A percentile compares a stretch with the other conserved stretches of the same genome.
Evolutionary conservation across 2,888 invertebrate species (phyloP).

Genomic region (Timema cristinae): DNA sequence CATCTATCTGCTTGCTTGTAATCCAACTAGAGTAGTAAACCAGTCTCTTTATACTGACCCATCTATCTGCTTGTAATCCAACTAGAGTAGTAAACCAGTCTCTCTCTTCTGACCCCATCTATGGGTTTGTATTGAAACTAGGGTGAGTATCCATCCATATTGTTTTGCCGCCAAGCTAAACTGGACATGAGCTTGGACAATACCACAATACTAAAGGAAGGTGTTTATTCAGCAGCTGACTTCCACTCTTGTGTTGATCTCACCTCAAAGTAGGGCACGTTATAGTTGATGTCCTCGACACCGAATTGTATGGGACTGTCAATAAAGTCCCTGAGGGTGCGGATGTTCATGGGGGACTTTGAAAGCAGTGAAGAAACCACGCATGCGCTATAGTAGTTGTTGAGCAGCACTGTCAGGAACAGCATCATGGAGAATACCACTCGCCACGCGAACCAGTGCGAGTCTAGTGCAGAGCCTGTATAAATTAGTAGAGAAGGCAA

Average conservation of each 20-base stretch:
- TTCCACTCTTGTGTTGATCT: constrained; percentile 30
- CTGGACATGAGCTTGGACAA: too few species aligned
- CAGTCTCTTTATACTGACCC: too few species aligned
- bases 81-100: too few species aligned
- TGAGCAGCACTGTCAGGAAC: constrained; percentile 51
- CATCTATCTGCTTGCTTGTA: too few species aligned
- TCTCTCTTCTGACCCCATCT: too few species aligned
- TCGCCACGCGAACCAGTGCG: constrained; percentile 58
- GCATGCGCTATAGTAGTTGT: constrained; percentile 70
- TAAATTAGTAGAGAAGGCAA: constrained; percentile 17
- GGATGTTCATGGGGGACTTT: constrained; percentile 64
- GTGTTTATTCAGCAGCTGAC: too few species aligned
- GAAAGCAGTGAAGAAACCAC: constrained; percentile 66
- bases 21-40: too few species aligned
- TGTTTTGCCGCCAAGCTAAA: too few species aligned
- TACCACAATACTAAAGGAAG: too few species aligned
- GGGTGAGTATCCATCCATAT: too few species aligned
- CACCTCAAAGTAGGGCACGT: constrained; percentile 64
- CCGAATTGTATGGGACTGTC: constrained; percentile 63
- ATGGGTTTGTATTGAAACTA: too few species aligned
- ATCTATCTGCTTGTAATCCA: too few species aligned
- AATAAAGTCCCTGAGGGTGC: constrained; percentile 58
- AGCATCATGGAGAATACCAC: constrained; percentile 60
- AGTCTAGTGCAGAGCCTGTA: constrained; percentile 50
- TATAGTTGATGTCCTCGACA: constrained; percentile 65